These are phyloP conservation scores for Mallotus villosus DNA, from an alignment of 2,797 vertebrate genomes.

Conservation along the genomic window DNA sequence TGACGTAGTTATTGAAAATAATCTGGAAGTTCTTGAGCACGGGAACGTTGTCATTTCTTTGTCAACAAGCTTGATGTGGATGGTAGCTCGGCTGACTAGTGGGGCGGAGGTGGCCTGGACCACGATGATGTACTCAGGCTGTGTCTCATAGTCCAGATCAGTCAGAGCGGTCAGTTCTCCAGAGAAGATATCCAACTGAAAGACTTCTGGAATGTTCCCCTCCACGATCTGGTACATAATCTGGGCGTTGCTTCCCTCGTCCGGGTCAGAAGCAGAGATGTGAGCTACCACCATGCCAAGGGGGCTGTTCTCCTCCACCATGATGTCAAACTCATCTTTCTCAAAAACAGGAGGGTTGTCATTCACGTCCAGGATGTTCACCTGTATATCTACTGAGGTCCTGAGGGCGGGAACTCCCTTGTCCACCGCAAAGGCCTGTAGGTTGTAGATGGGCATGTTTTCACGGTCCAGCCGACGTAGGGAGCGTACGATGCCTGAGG, in stretches of 20 bases:
- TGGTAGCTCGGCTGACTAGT: conserved; percentile 89
- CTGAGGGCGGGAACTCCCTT: conserved; percentile 87
- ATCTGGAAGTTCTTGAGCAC: conserved; percentile 94
- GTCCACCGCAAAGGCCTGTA: conserved; percentile 88
- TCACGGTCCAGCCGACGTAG: conserved; percentile 90
- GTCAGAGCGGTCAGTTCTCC: conserved; percentile 90
- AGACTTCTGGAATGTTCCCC: conserved; percentile 95
- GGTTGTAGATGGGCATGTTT: conserved; percentile 84
- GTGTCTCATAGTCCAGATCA: conserved; percentile 91
- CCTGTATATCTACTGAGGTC: conserved; percentile 84
- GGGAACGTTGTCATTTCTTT: conserved; percentile 90
- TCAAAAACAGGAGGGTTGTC: conserved; percentile 96
- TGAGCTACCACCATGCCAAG: conserved; percentile 90
- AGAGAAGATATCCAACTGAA: conserved; percentile 95
- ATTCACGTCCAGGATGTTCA: conserved; percentile 89
- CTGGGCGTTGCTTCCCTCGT: conserved; percentile 95
- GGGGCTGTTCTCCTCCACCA: conserved; percentile 94
- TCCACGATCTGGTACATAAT: conserved; percentile 99
- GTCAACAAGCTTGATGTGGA: conserved; percentile 90
- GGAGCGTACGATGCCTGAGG: conserved; percentile 90
- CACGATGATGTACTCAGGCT: conserved; percentile 90
- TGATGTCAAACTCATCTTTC: conserved; percentile 91
- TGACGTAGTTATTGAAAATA: conserved; percentile 97
- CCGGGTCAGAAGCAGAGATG: conserved; percentile 90
- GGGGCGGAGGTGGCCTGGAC: conserved; percentile 96